Base-by-base conservation (phyloP, 2,888 invertebrate genomes). In the Thymelicus sylvestris region DNA sequence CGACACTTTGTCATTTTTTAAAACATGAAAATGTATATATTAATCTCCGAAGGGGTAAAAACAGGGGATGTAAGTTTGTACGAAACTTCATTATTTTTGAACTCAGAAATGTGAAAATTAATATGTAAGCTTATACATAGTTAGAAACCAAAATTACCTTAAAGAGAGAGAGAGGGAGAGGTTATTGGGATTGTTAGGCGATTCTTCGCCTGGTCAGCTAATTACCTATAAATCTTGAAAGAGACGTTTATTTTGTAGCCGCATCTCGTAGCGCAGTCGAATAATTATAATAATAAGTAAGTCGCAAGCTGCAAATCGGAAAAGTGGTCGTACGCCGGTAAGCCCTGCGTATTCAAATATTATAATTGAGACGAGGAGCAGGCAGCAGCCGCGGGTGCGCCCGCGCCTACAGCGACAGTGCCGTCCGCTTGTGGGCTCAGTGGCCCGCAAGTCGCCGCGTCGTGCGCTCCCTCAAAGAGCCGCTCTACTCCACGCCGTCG, bases 371-470 rank as follows among this genome's bases (percentile, higher is more conserved):
- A 86, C 78, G 83, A 80, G 80, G 81, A 84, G 85, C 84, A 82
- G 75, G 80, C 80, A 77, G 75, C 72, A 48, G 76, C 72, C 73
- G 73, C 31, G 31, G 31, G 31, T 31, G 31, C 31, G 31, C 31
- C 31, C 31, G 31, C 31, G 31, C 31, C 31, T 1, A 31, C 31
- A 31, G 31, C 5, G 31, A 31, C 31, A 31, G 31, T 31, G 31
- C 31, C 31, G 31, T 31, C 31, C 82, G 52, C 84, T 80, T 81
- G 81, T 85, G 85, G 86, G 80, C 81, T 88, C 91, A 92, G 92
- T 92, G 91, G 91, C 83, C 86, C 87, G 86, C 89, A 82, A 88
- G 91, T 85, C 91, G 90, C 80, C 91, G 92, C 83, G 91, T 79
- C 86, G 92, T 82, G 87, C 91, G 89, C 91, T 90, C 85, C 83